Evolutionary conservation across 2,888 invertebrate species (phyloP), one percentile per base, ranked within the genome.

Genomic region (Sinopyrophorus schimmeli): DNA sequence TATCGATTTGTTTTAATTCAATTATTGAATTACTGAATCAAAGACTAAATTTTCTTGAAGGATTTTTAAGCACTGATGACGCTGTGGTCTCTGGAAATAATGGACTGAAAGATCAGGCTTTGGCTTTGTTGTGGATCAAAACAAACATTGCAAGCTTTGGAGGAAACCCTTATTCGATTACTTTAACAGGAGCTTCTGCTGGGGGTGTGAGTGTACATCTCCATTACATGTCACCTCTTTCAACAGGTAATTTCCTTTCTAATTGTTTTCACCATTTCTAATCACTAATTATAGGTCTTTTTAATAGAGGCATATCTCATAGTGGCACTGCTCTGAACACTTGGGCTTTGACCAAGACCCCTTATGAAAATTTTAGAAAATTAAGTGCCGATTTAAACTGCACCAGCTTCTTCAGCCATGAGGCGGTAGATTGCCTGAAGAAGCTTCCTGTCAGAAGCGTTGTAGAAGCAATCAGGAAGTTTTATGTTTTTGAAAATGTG

Each of bases 271-370:
- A n/a, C n/a, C 9, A 28, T 10, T 14, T 14, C 40, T 5, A 35
- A 21, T 26, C 11, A 18, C 5, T 11, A n/a, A n/a, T 32, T 59
- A 3, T 63, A 79, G 81, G 78, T n/a, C 70, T 77, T 3, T 82
- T 82, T 61, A 67, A 75, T 55, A 71, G 79, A 21, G 87, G 84
- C n/a, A 80, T 83, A 26, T 86, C 87, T 0, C 78, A 80, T 65
- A 88, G 89, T 60, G 89, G 89, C 0, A 77, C 82, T 1, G 80
- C 84, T 0, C 73, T 87, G 4, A 72, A 79, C 24, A 77, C 81
- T 0, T 74, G 74, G 74, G 65, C 80, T 0, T 71, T 82, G 28
- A 71, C 77, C 0, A 72, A 77, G 54, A 77, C 77, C 18, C 77
- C 82, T 0, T 71, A 75, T 0, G 76, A 80, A 51, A 83, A 84